Conservation (phyloP, 2,888 invertebrate species). For the Cabera pusaria region DNA sequence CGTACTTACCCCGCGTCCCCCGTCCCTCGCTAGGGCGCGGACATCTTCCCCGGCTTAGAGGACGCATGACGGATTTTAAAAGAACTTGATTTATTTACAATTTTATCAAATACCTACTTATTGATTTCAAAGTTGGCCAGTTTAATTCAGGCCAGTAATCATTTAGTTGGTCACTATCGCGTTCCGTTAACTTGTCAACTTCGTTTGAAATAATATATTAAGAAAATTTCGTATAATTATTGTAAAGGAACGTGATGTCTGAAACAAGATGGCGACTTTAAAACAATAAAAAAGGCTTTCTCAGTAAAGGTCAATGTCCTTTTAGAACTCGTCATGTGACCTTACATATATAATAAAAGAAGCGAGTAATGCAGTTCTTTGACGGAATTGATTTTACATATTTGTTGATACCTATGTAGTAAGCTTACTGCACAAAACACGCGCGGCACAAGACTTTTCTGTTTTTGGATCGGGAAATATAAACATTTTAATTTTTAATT, state of each 20-base stretch:
- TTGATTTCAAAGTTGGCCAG: too few relatives aligned
- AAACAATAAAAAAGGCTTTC: too few relatives aligned
- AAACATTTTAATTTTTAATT: too few relatives aligned
- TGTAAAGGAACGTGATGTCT: too few relatives aligned
- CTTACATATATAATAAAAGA: constrained; percentile 8
- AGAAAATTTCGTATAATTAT: too few relatives aligned
- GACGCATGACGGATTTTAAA: constrained; percentile 12
- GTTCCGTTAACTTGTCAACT: too few relatives aligned
- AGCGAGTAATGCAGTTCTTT: constrained; percentile 29
- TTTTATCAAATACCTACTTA: too few relatives aligned
- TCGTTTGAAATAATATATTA: too few relatives aligned
- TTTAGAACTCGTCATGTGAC: constrained; percentile 10
- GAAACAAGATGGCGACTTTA: too few relatives aligned
- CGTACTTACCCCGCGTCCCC: constrained; percentile 44
- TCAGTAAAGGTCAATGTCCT: not conserved
- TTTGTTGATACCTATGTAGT: constrained; percentile 42
- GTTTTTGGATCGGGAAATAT: constrained; percentile 26
- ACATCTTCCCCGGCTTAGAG: constrained; percentile 14
- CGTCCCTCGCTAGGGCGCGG: constrained; percentile 35
- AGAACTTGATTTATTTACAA: not conserved
- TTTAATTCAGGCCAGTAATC: too few relatives aligned
- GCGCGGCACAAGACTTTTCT: constrained; percentile 54
- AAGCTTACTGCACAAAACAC: constrained; percentile 54
- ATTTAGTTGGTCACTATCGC: too few relatives aligned
- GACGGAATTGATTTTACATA: constrained; percentile 57